Percentiles rank a stretch among this genome's conserved stretches.
Conservation (phyloP, 2,113 vertebrate genomes). For the Oncorhynchus gorbuscha region DNA sequence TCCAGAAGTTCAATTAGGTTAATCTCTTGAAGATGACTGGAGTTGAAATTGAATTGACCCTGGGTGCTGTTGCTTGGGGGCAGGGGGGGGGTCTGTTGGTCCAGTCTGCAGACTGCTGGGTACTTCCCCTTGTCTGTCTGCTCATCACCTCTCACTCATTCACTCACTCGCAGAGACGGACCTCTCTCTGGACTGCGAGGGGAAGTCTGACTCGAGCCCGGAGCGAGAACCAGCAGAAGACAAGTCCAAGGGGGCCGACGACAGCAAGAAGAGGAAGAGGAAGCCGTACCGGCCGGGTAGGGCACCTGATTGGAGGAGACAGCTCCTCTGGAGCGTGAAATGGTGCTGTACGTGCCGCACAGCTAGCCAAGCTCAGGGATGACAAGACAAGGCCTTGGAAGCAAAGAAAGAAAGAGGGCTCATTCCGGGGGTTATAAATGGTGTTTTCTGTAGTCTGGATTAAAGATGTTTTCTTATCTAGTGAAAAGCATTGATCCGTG, state of each 20-base stretch:
- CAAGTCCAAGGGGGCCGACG: slow-evolving; percentile 85
- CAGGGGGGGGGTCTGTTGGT: slow-evolving; percentile 25
- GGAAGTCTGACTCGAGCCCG: slow-evolving; percentile 96
- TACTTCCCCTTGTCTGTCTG: slow-evolving; percentile 41
- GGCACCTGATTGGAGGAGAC: slow-evolving; percentile 72
- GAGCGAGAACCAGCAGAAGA: slow-evolving; percentile 91
- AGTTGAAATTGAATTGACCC: slow-evolving; percentile 45
- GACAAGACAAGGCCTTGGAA: slow-evolving; percentile 19
- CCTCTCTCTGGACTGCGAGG: slow-evolving; percentile 88
- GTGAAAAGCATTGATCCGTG: slow-evolving; percentile 19
- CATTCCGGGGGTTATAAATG: too few relatives aligned
- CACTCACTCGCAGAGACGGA: slow-evolving; percentile 82
- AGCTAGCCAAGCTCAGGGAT: neutral
- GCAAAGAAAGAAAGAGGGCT: neutral
- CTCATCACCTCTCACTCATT: slow-evolving; percentile 11
- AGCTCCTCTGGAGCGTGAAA: slow-evolving; percentile 72
- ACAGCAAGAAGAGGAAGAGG: slow-evolving; percentile 93
- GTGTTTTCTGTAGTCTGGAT: slow-evolving; percentile 15
- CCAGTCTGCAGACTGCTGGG: slow-evolving; percentile 14
- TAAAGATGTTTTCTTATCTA: slow-evolving; percentile 12
- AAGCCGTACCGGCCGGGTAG: slow-evolving; percentile 97
- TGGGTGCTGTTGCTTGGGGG: slow-evolving; percentile 15
- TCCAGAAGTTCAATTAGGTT: slow-evolving; percentile 45
- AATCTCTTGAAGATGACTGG: slow-evolving; percentile 31
- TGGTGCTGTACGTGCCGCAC: slow-evolving; percentile 58